Base-by-base conservation (phyloP, 2,797 vertebrate genomes). In the Acrossocheilus wenchowensis region DNA sequence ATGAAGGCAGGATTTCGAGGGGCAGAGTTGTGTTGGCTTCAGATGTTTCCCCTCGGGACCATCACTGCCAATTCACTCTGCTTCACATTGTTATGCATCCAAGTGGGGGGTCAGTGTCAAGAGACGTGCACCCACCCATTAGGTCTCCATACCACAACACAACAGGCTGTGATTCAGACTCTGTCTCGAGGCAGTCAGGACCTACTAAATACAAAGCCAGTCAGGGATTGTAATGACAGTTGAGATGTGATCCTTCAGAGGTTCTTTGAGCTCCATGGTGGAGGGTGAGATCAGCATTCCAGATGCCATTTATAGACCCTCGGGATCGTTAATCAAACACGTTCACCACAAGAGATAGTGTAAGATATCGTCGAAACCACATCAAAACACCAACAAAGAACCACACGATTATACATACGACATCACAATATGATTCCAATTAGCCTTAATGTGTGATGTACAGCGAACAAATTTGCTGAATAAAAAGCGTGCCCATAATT, bases 321-420 rank as follows among this genome's bases (percentile, higher is more conserved):
- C 72, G 82, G 90, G 92, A 88, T 93, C 94, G 92, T 94, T 93
- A 94, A 96, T 96, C 95, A 95, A 91, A 93, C 87, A 86, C 54
- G 78, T 92, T 93, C 88, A 69, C 90, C 84, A 85, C 62, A 90
- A 84, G 82, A 83, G 88, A 92, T 91, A 89, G 89, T 81, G 79
- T 17, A 41, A 89, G 89, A 90, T 89, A 91, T 88, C 86, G 82
- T 90, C 92, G 71, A 88, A 91, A 92, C 93, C 92, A 90, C 92
- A 90, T 90, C 87, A 88, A 91, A 90, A 87, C n/a, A 34, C 86
- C 57, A 50, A 84, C 88, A 90, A 86, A 87, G 89, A 81, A 87
- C 85, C 87, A 84, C 88, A 85, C 78, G 91, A 91, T 91, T 91
- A 88, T 82, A 86, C 87, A 79, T 34, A 86, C 91, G 93, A 94